phyloP scores from a whole-genome alignment of 2,113 vertebrate genomes.

The Melospiza melodia region DNA sequence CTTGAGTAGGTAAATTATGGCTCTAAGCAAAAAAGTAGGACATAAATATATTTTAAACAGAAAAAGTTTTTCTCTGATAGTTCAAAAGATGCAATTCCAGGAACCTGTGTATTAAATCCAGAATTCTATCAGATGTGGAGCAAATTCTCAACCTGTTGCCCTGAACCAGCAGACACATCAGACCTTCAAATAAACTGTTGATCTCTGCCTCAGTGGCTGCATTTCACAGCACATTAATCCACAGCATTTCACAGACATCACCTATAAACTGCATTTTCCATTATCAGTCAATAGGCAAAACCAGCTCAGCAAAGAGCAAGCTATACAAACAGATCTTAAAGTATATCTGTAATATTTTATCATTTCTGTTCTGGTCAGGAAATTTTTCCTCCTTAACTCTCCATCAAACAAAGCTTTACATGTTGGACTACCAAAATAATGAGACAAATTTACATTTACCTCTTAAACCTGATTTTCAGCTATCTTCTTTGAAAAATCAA shows the following conservation, averaged over 20 bases:
- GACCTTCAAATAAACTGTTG: not conserved
- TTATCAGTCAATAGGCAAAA: slow-evolving; percentile 16
- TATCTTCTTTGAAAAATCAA: not conserved
- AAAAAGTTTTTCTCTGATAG: not conserved
- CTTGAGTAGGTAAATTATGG: not conserved
- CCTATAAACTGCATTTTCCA: not conserved
- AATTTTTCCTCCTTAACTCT: not conserved
- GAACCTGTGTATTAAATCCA: not conserved
- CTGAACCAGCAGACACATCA: not conserved
- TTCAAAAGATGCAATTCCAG: not conserved
- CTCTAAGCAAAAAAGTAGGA: not conserved
- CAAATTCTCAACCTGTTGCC: not conserved
- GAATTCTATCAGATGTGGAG: not conserved
- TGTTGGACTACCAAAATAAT: not conserved
- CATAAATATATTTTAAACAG: not conserved
- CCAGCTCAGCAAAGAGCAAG: not conserved
- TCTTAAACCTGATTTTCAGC: not conserved
- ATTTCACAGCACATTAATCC: not conserved
- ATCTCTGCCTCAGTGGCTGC: not conserved
- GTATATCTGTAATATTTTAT: not conserved
- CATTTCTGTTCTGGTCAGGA: not conserved
- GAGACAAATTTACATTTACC: not conserved
- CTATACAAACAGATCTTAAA: not conserved
- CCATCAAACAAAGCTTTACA: not conserved
- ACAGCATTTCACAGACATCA: slow-evolving; percentile 4